Conservation (phyloP, 2,888 invertebrate species). For the Eupeodes latifasciatus region DNA sequence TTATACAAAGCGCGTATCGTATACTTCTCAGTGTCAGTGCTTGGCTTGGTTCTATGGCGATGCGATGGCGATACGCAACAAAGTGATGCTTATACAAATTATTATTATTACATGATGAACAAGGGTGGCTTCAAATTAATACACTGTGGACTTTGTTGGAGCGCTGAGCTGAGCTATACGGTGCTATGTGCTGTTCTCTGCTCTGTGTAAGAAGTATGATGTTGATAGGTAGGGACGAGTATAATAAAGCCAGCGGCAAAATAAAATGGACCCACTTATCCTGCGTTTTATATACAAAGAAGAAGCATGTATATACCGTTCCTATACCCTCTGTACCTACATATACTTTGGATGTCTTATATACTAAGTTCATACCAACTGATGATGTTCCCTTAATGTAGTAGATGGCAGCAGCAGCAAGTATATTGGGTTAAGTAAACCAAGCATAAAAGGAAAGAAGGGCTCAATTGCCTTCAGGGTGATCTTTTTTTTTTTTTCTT, state of each 20-base stretch:
- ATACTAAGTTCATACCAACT: slow-evolving; percentile 12
- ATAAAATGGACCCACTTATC: slow-evolving; percentile 46
- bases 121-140: slow-evolving; percentile 46
- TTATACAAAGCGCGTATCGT: slow-evolving; percentile 16
- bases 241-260: slow-evolving; percentile 37
- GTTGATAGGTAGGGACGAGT: background rate
- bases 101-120: slow-evolving; percentile 12
- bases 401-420: background rate
- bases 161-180: too few species aligned
- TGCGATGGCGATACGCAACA: background rate
- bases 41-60: background rate
- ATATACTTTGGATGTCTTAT: too few species aligned
- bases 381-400: slow-evolving; percentile 22
- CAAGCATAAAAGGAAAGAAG: slow-evolving; percentile 29
- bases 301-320: background rate
- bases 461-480: slow-evolving; percentile 48
- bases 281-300: background rate
- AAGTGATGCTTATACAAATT: slow-evolving; percentile 37
- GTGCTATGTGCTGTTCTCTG: too few species aligned
- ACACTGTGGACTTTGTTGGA: background rate
- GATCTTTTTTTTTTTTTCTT: slow-evolving; percentile 23
- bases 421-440: slow-evolving; percentile 58
- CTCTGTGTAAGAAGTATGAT: too few species aligned
- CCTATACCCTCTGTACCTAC: background rate
- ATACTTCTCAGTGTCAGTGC: too few species aligned